These are phyloP conservation scores for Girardia tigrina DNA, from an alignment of 2,888 invertebrate species.

Conservation along the genomic window DNA sequence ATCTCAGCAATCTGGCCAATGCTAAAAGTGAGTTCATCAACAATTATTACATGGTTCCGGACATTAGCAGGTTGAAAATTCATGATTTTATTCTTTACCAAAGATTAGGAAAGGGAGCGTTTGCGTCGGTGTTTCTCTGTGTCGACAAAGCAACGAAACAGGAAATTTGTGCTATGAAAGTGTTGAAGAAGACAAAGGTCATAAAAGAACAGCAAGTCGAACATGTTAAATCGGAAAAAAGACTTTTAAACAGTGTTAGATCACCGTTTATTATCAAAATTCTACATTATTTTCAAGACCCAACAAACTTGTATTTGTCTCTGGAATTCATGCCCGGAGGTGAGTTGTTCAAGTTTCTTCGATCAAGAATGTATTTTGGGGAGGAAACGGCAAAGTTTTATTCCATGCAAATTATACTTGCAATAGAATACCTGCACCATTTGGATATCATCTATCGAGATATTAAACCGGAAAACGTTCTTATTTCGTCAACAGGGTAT, in stretches of 20 bases:
- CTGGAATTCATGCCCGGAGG: background rate
- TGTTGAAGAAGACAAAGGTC: background rate
- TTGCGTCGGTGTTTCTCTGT: background rate
- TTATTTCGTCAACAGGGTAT: background rate
- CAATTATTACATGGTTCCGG: background rate
- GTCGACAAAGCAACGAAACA: background rate
- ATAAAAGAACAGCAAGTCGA: slow-evolving; percentile 7
- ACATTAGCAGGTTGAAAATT: background rate
- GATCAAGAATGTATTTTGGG: background rate
- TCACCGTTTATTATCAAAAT: background rate
- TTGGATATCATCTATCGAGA: slow-evolving; percentile 10
- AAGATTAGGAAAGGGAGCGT: background rate
- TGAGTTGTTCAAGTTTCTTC: background rate
- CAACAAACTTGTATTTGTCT: slow-evolving; percentile 5
- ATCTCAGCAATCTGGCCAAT: background rate
- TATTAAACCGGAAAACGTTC: slow-evolving; percentile 6
- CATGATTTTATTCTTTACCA: background rate
- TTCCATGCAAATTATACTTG: background rate
- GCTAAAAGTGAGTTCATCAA: background rate
- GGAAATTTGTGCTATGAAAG: background rate
- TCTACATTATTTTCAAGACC: background rate
- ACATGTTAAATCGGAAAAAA: background rate
- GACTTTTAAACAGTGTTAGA: slow-evolving; percentile 11
- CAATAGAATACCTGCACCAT: background rate
- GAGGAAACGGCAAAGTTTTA: background rate